Evolutionary conservation across 2,888 invertebrate genomes (phyloP).

Genomic region (Phortica okadai): DNA sequence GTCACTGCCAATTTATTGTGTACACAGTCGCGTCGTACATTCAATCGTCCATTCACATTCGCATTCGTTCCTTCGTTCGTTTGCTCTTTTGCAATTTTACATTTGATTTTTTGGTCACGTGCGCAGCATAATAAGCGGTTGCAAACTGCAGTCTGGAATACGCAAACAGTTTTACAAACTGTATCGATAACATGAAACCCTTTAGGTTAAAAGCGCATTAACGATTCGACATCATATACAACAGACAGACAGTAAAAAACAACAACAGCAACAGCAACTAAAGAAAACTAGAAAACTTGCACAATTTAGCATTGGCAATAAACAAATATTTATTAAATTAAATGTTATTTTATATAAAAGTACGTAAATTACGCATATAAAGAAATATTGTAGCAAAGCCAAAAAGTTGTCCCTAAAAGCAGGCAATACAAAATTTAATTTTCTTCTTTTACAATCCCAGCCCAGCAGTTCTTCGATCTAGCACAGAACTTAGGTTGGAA

Average conservation of each 20-base stretch:
- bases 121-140: constrained; percentile 60
- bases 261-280: constrained; percentile 50
- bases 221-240: constrained; percentile 60
- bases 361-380: neutral
- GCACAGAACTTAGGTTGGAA: too few relatives aligned
- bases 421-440: too few relatives aligned
- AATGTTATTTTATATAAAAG: neutral
- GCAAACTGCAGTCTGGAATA: constrained; percentile 30
- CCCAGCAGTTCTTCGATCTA: too few relatives aligned
- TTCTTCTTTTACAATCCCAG: too few relatives aligned
- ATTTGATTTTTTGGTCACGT: constrained; percentile 63
- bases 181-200: constrained; percentile 40
- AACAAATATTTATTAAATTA: neutral
- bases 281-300: neutral
- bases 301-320: neutral
- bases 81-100: constrained; percentile 10
- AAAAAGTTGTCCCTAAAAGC: too few relatives aligned
- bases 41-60: constrained; percentile 40
- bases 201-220: constrained; percentile 69
- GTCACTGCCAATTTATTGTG: constrained; percentile 62
- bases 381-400: neutral
- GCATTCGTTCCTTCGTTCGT: neutral
- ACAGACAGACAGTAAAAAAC: neutral
- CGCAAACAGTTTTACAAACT: constrained; percentile 33
- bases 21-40: constrained; percentile 55